A percentile compares a stretch with the other conserved stretches of the same genome.
phyloP scores from a whole-genome alignment of 2,113 vertebrate species.

The Aythya baeri region DNA sequence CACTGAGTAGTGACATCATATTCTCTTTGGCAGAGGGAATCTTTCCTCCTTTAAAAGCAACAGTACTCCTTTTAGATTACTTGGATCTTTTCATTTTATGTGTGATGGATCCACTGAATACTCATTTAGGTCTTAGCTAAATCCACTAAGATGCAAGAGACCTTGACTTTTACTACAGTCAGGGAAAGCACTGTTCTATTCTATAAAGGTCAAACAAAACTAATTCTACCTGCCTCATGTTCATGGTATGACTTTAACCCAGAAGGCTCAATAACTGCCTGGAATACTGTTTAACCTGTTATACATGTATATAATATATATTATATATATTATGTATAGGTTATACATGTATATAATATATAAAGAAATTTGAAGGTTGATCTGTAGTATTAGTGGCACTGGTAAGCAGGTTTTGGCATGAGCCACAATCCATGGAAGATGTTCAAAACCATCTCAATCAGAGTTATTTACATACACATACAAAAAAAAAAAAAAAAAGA shows the following conservation, averaged over 20 bases:
- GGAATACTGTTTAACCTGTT: not conserved
- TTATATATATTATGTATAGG: not conserved
- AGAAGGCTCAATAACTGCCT: not conserved
- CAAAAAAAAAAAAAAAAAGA: not conserved
- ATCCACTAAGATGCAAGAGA: not conserved
- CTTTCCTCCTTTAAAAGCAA: not conserved
- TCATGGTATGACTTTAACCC: not conserved
- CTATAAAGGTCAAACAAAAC: not conserved
- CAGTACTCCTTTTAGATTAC: not conserved
- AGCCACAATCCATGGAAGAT: not conserved
- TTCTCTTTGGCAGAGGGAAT: not conserved
- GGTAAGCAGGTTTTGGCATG: not conserved
- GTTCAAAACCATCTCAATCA: not conserved
- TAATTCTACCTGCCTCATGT: not conserved
- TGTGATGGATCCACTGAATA: not conserved
- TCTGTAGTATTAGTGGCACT: not conserved
- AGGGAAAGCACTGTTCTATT: not conserved
- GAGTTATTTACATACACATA: not conserved
- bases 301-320: not conserved
- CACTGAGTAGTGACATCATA: not conserved
- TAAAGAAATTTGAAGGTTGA: not conserved
- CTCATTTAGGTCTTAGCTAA: not conserved
- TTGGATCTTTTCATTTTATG: not conserved
- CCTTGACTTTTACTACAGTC: not conserved
- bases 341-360: not conserved